These are phyloP conservation scores for Orchestes rusci DNA, from an alignment of 2,888 invertebrate species.

Conservation along the genomic window DNA sequence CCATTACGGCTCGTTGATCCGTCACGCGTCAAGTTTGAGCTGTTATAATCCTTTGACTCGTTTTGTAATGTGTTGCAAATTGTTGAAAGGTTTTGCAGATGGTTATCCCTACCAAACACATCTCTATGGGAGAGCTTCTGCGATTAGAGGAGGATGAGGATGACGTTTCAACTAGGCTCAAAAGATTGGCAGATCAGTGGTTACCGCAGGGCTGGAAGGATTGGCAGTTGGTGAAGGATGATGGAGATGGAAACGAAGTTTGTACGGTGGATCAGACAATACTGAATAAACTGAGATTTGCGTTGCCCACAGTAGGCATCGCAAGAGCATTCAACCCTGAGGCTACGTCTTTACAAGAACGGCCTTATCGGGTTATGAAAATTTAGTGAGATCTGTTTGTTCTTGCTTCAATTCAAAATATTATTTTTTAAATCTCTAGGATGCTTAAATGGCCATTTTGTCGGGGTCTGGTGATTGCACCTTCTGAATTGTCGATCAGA, in stretches of 20 bases:
- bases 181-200: background rate
- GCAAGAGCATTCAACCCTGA: background rate
- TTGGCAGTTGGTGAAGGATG: constrained; percentile 1
- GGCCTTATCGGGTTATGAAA: background rate
- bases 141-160: background rate
- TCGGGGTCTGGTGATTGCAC: background rate
- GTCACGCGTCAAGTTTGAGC: no score
- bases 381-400: no score
- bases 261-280: background rate
- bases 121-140: background rate
- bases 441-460: background rate
- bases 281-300: background rate
- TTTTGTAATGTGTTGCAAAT: no score
- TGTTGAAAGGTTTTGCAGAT: no score
- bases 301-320: background rate
- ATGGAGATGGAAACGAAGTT: background rate
- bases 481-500: no score
- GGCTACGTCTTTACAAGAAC: background rate
- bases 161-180: constrained; percentile 1
- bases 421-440: no score
- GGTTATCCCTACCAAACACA: no score
- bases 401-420: no score
- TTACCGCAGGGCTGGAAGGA: constrained; percentile 1
- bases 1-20: no score
- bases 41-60: no score